These are phyloP conservation scores for Dermatemys mawii DNA, from an alignment of 2,113 vertebrate genomes.

Conservation along the genomic window DNA sequence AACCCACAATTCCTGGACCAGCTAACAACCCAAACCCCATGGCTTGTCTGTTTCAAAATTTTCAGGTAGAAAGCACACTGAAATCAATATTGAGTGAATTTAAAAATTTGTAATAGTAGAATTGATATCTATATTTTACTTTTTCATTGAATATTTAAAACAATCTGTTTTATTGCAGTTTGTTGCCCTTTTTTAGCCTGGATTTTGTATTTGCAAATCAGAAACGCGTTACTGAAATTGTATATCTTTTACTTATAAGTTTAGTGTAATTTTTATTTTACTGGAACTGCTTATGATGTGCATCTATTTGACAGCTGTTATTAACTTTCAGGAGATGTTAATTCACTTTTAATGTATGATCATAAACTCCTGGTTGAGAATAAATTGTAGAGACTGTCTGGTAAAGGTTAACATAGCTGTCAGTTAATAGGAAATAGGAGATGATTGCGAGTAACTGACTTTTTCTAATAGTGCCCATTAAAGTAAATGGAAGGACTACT, in stretches of 20 bases:
- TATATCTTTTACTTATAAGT: neutral
- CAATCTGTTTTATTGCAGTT: neutral
- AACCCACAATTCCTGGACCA: slow-evolving; percentile 83
- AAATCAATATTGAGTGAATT: neutral
- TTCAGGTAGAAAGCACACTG: slow-evolving; percentile 86
- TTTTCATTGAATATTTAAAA: neutral
- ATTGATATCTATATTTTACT: neutral
- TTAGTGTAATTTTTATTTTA: neutral
- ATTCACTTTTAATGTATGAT: neutral
- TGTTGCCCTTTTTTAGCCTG: neutral
- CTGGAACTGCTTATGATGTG: neutral
- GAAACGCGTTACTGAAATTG: neutral
- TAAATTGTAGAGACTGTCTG: neutral
- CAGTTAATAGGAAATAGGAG: neutral
- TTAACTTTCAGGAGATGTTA: neutral
- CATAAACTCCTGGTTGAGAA: neutral
- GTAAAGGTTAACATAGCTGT: neutral
- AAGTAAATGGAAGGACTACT: neutral
- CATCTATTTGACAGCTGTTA: neutral
- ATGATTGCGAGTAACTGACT: accelerated
- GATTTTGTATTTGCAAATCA: neutral
- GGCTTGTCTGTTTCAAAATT: slow-evolving; percentile 96
- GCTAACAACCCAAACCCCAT: slow-evolving; percentile 86
- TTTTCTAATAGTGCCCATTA: neutral
- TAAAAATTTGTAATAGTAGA: neutral